Evolutionary conservation across 2,888 invertebrate species (phyloP).

Genomic region (Steinernema hermaphroditum): DNA sequence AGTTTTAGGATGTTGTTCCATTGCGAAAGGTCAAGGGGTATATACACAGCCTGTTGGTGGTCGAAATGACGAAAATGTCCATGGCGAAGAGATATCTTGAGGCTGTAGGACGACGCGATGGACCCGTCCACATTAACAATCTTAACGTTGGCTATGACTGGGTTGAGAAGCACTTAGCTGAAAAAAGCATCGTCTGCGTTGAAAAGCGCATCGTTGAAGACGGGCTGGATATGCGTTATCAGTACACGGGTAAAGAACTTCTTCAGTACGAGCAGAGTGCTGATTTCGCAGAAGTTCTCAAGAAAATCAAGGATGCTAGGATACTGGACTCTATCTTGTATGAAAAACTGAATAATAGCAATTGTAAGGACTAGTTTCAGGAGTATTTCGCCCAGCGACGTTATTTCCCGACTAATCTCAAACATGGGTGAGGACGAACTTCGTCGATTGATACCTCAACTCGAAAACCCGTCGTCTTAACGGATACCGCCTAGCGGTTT

Average conservation of each 20-base stretch:
- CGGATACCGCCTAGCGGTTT: too few relatives aligned
- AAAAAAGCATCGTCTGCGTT: slow-evolving; percentile 33
- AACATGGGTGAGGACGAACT: too few relatives aligned
- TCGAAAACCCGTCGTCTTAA: too few relatives aligned
- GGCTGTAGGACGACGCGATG: slow-evolving; percentile 24
- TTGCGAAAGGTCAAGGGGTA: slow-evolving; percentile 56
- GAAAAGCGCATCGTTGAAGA: background rate
- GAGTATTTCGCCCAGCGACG: background rate
- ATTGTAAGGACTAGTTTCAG: background rate
- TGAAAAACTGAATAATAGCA: background rate
- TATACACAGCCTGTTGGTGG: slow-evolving; percentile 48
- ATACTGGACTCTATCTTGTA: background rate
- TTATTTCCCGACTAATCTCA: too few relatives aligned
- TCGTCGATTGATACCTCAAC: too few relatives aligned
- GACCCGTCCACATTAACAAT: slow-evolving; percentile 34
- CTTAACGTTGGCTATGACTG: slow-evolving; percentile 42
- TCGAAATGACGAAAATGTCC: slow-evolving; percentile 40
- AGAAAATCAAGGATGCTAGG: background rate
- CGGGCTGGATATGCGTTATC: slow-evolving; percentile 14
- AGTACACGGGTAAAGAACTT: slow-evolving; percentile 37
- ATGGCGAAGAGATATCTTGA: slow-evolving; percentile 46
- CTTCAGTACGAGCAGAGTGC: slow-evolving; percentile 37
- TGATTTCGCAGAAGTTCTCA: slow-evolving; percentile 34
- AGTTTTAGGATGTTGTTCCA: slow-evolving; percentile 51
- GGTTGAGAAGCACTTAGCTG: slow-evolving; percentile 51